Evolutionary conservation across 2,113 vertebrate species (phyloP).

Genomic region (Rhinolophus ferrumequinum): DNA sequence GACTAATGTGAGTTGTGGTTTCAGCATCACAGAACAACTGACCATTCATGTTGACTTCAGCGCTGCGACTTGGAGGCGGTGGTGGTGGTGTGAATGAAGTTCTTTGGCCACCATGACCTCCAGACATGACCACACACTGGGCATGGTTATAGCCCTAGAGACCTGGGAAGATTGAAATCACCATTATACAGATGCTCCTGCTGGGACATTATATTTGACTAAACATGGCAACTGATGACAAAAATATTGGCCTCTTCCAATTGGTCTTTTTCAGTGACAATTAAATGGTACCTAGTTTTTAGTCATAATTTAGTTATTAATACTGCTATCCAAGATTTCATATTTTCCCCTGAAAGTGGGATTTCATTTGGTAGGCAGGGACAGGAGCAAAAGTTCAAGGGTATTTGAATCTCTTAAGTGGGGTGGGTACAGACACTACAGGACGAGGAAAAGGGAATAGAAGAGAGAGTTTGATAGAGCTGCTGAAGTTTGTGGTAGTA

Average conservation of each 20-base stretch:
- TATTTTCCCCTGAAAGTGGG: neutral
- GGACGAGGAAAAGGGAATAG: neutral
- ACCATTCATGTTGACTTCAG: neutral
- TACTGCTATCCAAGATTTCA: neutral
- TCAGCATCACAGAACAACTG: neutral
- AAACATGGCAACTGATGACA: neutral
- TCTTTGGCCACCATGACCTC: neutral
- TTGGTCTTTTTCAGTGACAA: neutral
- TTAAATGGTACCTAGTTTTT: neutral
- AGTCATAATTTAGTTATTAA: neutral
- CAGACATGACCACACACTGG: neutral
- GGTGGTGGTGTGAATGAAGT: conserved; percentile 6
- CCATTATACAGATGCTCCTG: neutral
- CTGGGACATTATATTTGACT: neutral
- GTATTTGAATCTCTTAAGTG: neutral
- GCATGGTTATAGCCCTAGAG: neutral
- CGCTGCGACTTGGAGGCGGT: neutral
- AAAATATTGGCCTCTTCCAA: neutral
- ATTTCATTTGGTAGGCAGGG: neutral
- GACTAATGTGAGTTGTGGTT: conserved; percentile 1
- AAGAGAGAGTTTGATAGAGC: neutral
- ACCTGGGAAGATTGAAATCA: neutral
- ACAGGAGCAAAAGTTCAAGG: neutral
- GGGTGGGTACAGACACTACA: neutral
- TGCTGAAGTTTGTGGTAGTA: neutral